Base-by-base conservation (phyloP, 64 coral and sea anemone species). In the Orbicella faveolata region DNA sequence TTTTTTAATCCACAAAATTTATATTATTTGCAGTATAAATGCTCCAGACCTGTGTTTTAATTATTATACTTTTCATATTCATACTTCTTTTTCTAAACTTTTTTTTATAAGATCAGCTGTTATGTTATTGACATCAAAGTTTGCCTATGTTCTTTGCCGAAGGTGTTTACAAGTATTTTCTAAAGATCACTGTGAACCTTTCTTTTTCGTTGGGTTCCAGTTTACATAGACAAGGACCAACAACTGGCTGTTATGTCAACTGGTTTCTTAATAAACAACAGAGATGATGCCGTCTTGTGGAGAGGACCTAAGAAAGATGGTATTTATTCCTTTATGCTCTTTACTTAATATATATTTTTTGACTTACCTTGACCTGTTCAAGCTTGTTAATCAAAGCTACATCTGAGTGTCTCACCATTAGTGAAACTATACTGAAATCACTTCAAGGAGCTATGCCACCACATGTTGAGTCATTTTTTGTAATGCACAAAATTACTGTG, bases 251-350 rank as follows among this genome's bases (percentile, higher is more conserved):
- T 99, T 26, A 99, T 99, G 97, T 99, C 97, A 19, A 99, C 95
- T 80, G 97, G 97, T 61, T 99, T 99, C 48, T 82, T 99, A 35
- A 76, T 99, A 19, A 83, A 90, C 54, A 93, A 52, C 87, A 83
- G 86, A 83, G 86, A 93, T 78, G 97, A 99, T 89, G 91, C 94
- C 23, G 91, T 99, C 9, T 91, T 99, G 1, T 99, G 97, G 94
- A 99, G 93, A 89, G 96, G 96, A 81, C 96, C 96, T 74, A 98
- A 98, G 93, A 98, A 98, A 90, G 95, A 98, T 79, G 93, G 96
- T 98, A 90, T 78, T 6, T 75, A 21, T 48, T 75, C 3, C 4
- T 30, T 30, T 72, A 34, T 93, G 20, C 6, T 12, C 17, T 25
- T 0, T 25, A 34, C 44, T 77, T 30, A 30, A 30, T 30, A 30